Evolutionary conservation across 2,113 vertebrate genomes (phyloP).

Genomic region (Anas platyrhynchos): DNA sequence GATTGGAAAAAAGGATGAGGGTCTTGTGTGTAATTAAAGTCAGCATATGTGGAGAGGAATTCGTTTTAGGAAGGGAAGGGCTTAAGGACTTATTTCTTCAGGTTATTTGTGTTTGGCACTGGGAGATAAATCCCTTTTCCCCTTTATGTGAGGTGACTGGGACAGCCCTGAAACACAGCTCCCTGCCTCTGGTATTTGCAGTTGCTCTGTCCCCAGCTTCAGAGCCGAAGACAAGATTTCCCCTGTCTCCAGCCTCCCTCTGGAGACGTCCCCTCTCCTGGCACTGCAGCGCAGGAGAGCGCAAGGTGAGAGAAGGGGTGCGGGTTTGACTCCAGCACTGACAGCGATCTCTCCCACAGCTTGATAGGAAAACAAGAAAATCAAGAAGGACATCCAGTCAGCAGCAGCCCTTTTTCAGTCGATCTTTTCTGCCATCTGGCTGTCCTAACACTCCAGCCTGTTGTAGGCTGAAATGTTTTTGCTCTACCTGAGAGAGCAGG

Average conservation of each 20-base stretch:
- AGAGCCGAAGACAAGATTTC: background rate
- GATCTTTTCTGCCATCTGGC: background rate
- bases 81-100: background rate
- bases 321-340: background rate
- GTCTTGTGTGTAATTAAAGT: slow-evolving; percentile 10
- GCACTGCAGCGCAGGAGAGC: background rate
- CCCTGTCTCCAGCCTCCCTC: background rate
- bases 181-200: fast-evolving
- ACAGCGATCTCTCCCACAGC: background rate
- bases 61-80: background rate
- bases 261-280: background rate
- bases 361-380: background rate
- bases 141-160: background rate
- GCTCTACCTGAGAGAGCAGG: background rate
- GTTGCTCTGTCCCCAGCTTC: background rate
- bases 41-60: background rate
- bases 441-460: background rate
- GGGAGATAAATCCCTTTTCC: background rate
- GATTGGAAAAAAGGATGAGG: slow-evolving; percentile 1
- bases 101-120: background rate
- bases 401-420: background rate
- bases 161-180: background rate
- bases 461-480: background rate
- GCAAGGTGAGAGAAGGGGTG: background rate
- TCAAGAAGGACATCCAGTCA: background rate